Percentiles rank a stretch among this genome's conserved stretches.
These are phyloP conservation scores for Chesias legatella DNA, from an alignment of 2,888 invertebrate genomes.

Conservation along the genomic window DNA sequence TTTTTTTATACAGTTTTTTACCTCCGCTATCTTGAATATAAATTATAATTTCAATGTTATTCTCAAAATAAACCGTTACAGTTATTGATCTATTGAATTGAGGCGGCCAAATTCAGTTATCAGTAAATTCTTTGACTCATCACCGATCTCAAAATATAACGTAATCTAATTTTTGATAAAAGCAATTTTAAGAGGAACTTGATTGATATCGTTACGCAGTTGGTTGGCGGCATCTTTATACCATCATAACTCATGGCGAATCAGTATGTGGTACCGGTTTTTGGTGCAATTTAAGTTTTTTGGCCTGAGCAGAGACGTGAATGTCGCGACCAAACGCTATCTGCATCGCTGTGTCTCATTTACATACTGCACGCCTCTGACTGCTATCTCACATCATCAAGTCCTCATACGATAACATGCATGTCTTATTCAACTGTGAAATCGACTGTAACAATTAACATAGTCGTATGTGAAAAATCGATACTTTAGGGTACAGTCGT, in stretches of 20 bases:
- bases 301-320: slow-evolving; percentile 24
- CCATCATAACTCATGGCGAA: slow-evolving; percentile 33
- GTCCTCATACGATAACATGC: no score
- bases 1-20: slow-evolving; percentile 16
- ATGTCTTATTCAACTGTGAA: no score
- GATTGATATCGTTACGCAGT: slow-evolving; percentile 36
- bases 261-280: slow-evolving; percentile 34
- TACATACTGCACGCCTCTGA: slow-evolving; percentile 36
- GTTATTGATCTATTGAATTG: slow-evolving; percentile 2
- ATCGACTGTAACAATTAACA: no score
- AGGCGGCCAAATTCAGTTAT: slow-evolving; percentile 14
- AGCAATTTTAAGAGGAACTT: slow-evolving; percentile 35
- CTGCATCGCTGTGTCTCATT: slow-evolving; percentile 40
- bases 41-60: background rate
- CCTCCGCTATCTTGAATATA: background rate
- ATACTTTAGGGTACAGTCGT: no score
- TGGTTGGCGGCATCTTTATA: slow-evolving; percentile 21
- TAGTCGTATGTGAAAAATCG: no score
- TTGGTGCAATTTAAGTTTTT: slow-evolving; percentile 38
- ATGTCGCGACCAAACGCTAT: slow-evolving; percentile 33
- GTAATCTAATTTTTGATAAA: slow-evolving; percentile 31
- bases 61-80: slow-evolving; percentile 3
- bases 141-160: slow-evolving; percentile 17
- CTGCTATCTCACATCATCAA: slow-evolving; percentile 24
- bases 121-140: slow-evolving; percentile 18